Conservation (phyloP, 2,888 invertebrate genomes). For the Trissolcus japonicus region DNA sequence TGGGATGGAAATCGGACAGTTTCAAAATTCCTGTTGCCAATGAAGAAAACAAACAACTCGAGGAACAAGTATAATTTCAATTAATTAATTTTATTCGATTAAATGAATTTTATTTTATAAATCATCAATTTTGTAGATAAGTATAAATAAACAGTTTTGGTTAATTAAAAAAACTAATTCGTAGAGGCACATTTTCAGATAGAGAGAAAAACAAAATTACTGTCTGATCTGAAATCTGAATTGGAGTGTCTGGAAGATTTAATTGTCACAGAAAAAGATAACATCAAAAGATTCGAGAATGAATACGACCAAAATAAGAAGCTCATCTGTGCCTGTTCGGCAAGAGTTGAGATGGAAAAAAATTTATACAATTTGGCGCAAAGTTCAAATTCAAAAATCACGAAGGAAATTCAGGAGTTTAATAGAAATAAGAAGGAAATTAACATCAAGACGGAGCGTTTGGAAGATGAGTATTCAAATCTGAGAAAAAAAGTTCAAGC, state of each 20-base stretch:
- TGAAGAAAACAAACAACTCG: constrained; percentile 81
- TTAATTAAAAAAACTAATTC: not conserved
- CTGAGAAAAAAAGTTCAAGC: constrained; percentile 81
- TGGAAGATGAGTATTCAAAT: constrained; percentile 77
- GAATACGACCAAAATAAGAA: constrained; percentile 81
- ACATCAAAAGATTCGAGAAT: constrained; percentile 77
- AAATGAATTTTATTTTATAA: constrained; percentile 62
- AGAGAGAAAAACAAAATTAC: constrained; percentile 76
- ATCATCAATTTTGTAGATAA: not conserved
- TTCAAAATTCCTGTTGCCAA: constrained; percentile 89
- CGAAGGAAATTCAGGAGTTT: constrained; percentile 76
- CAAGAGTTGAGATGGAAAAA: constrained; percentile 83
- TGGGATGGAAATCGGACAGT: constrained; percentile 85
- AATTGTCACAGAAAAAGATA: constrained; percentile 76
- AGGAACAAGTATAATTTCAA: constrained; percentile 76
- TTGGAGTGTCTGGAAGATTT: constrained; percentile 77
- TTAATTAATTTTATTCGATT: not conserved
- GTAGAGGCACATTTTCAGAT: constrained; percentile 68
- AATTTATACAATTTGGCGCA: constrained; percentile 78
- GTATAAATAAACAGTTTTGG: not conserved
- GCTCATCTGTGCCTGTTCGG: constrained; percentile 82
- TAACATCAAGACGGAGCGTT: constrained; percentile 73
- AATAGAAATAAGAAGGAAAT: constrained; percentile 77
- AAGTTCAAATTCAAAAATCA: constrained; percentile 77
- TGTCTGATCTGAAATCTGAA: constrained; percentile 75